phyloP scores from a whole-genome alignment of 1,140 invertebrate species.

The Saccostrea echinata region DNA sequence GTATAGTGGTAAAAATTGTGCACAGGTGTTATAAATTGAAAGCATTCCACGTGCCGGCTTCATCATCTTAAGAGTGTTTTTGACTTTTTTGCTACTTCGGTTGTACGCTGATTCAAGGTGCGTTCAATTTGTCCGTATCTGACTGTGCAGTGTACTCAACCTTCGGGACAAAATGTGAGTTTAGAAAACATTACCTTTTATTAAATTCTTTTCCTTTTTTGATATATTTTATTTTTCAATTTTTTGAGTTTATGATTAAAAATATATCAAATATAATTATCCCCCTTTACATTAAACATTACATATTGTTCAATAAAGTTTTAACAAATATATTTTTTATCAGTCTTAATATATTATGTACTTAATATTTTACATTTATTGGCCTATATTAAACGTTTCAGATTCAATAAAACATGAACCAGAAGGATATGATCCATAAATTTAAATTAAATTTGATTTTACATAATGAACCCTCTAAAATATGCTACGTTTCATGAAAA shows the following conservation, averaged over 20 bases:
- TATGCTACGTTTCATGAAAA: not conserved
- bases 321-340: too few relatives aligned
- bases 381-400: too few relatives aligned
- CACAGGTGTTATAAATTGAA: constrained; percentile 34
- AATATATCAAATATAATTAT: not conserved
- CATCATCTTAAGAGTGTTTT: not conserved
- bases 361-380: too few relatives aligned
- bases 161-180: not conserved
- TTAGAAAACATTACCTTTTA: not conserved
- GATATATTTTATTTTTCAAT: not conserved
- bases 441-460: not conserved
- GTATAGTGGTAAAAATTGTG: constrained; percentile 3
- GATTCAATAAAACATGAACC: too few relatives aligned
- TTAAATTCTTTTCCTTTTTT: not conserved
- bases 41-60: not conserved
- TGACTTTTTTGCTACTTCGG: not conserved
- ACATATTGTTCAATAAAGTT: too few relatives aligned
- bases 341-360: too few relatives aligned
- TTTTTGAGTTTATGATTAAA: not conserved
- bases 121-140: not conserved
- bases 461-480: not conserved
- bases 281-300: too few relatives aligned
- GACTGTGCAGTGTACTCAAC: not conserved
- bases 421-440: not conserved
- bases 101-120: not conserved